phyloP scores from a whole-genome alignment of 2,888 invertebrate species.

The Apantesis nais region DNA sequence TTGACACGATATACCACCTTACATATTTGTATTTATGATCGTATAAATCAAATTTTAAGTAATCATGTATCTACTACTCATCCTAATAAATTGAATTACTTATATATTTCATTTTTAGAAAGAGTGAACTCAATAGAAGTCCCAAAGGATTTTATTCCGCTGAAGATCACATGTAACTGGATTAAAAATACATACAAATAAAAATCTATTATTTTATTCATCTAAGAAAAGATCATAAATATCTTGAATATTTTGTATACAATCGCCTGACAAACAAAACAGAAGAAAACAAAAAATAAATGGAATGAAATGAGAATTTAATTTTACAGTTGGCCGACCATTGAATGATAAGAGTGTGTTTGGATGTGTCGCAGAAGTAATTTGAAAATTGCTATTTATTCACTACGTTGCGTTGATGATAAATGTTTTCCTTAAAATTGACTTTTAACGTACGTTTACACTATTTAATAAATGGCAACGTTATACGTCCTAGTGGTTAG shows the following conservation, averaged over 20 bases:
- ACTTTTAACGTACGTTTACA: slow-evolving; percentile 11
- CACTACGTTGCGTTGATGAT: slow-evolving; percentile 16
- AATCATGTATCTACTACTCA: not conserved
- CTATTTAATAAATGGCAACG: not conserved
- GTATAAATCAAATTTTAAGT: not conserved
- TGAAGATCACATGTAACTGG: not conserved
- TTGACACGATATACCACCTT: no score
- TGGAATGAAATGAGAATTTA: slow-evolving; percentile 64
- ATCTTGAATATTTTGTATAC: slow-evolving; percentile 20
- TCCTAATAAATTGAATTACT: not conserved
- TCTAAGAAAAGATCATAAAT: slow-evolving; percentile 19
- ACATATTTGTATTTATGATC: not conserved
- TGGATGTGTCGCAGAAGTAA: slow-evolving; percentile 37
- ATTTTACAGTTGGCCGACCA: slow-evolving; percentile 67
- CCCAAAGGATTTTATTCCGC: not conserved
- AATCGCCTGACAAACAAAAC: slow-evolving; percentile 35
- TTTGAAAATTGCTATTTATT: slow-evolving; percentile 27
- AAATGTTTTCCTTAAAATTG: not conserved
- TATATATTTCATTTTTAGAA: not conserved
- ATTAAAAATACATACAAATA: not conserved
- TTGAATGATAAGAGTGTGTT: slow-evolving; percentile 60
- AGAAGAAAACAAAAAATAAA: slow-evolving; percentile 44
- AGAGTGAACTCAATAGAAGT: not conserved
- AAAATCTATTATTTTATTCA: not conserved
- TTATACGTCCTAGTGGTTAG: no score